A percentile compares a stretch with the other conserved stretches of the same genome.
These are phyloP conservation scores for Neodiprion virginianus DNA, from an alignment of 1,140 invertebrate genomes.

Conservation along the genomic window DNA sequence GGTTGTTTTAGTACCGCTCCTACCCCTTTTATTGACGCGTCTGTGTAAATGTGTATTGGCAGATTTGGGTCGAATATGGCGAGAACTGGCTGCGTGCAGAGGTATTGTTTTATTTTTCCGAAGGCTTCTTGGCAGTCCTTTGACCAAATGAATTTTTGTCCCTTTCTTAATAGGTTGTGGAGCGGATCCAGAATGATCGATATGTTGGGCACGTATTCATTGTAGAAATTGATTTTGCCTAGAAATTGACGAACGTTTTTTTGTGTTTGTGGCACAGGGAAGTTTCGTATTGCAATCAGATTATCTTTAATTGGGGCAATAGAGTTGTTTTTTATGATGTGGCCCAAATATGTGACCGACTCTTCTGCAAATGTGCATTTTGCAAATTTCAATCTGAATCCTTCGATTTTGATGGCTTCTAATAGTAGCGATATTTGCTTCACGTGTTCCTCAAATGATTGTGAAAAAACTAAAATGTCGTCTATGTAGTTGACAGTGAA, in stretches of 20 bases:
- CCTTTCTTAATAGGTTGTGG: slow-evolving; percentile 27
- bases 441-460: background rate
- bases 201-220: slow-evolving; percentile 27
- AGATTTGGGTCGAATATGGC: slow-evolving; percentile 29
- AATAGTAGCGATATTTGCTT: background rate
- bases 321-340: slow-evolving; percentile 19
- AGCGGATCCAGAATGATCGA: slow-evolving; percentile 24
- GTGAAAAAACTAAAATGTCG: slow-evolving; percentile 19
- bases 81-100: slow-evolving; percentile 23
- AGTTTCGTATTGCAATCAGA: background rate
- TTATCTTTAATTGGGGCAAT: background rate
- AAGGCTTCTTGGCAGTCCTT: slow-evolving; percentile 24
- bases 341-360: background rate
- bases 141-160: slow-evolving; percentile 24
- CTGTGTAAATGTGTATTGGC: slow-evolving; percentile 32
- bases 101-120: slow-evolving; percentile 23
- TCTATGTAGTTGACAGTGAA: slow-evolving; percentile 17
- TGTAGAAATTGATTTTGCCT: slow-evolving; percentile 34
- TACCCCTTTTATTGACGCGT: slow-evolving; percentile 30
- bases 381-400: background rate
- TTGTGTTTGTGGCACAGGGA: background rate
- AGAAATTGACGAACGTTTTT: slow-evolving; percentile 28
- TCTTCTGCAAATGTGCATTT: background rate
- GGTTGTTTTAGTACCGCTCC: slow-evolving; percentile 32
- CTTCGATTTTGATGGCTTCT: background rate